Base-by-base conservation (phyloP, 2,888 invertebrate genomes). In the Rhaphigaster nebulosa region DNA sequence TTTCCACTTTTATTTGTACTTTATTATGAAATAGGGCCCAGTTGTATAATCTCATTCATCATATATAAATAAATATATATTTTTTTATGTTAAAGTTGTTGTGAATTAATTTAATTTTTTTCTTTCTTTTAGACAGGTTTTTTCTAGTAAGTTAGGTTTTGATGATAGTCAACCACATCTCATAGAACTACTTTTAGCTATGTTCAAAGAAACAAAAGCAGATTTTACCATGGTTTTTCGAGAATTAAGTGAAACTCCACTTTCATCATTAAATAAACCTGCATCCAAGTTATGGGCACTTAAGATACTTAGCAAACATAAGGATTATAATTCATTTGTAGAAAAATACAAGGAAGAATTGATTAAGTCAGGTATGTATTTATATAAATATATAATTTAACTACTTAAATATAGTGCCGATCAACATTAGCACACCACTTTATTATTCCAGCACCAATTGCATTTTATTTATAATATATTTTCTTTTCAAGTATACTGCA, bases 191-290 rank as follows among this genome's bases (percentile, higher is more conserved):
- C 94, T 96, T 15, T 93, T 96, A 38, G 70, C 34, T 38, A 95
- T 95, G 93, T 95, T 96, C 95, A 95, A 95, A 92, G 95, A 95
- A 91, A 95, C 95, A 0, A 95, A 95, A 38, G 95, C 96, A 18
- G 96, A 96, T 93, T 96, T 96, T 92, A 96, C 96, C 0, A 94
- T 94, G 92, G 95, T 95, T 0, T 95, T 95, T 92, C 93, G 95
- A 91, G 95, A 95, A 92, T 93, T 96, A 29, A 94, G 95, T 93
- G 94, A 95, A 91, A 88, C 92, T 91, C 94, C 95, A 0, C 92
- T 91, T 90, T 94, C 94, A 92, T 93, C 95, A 93, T 93, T 94
- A 20, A 94, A 94, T 70, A 94, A 94, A 91, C 92, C 93, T 1
- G 80, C 94, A 18, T 93, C 93, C 18, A 94, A 94, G 90, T 94